These are phyloP conservation scores for Montipora capitata DNA, from an alignment of 92 coral and sea anemone genomes.

Conservation along the genomic window DNA sequence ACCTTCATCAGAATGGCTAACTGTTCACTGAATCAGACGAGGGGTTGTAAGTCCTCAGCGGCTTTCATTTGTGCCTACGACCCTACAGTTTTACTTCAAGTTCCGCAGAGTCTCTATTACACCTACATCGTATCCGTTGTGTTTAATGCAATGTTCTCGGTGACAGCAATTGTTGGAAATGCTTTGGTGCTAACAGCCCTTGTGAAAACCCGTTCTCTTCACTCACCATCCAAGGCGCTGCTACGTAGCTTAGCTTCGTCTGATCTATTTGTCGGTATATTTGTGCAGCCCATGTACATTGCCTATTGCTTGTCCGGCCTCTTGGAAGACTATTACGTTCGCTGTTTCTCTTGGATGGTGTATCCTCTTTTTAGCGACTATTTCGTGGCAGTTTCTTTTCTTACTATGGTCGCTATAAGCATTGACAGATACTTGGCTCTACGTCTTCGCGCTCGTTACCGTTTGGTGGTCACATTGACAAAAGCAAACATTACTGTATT, in stretches of 20 bases:
- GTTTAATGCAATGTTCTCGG: conserved; percentile 32
- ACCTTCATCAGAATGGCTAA: not conserved
- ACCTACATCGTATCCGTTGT: conserved; percentile 31
- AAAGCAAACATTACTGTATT: conserved; percentile 42
- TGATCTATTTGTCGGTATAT: conserved; percentile 43
- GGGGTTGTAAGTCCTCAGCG: not conserved
- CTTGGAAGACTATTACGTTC: conserved; percentile 8
- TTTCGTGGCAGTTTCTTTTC: conserved; percentile 34
- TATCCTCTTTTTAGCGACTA: conserved; percentile 41
- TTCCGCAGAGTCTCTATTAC: conserved; percentile 36
- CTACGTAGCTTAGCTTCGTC: conserved; percentile 43
- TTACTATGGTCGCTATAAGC: conserved; percentile 51
- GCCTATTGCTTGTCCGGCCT: conserved; percentile 36
- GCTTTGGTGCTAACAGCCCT: conserved; percentile 37
- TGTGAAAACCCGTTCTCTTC: conserved; percentile 39
- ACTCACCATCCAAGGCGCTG: conserved; percentile 46
- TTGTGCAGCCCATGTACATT: conserved; percentile 46
- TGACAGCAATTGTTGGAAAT: conserved; percentile 39
- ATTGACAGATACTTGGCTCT: conserved; percentile 45
- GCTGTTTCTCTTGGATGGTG: conserved; percentile 39
- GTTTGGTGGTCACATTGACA: conserved; percentile 30
- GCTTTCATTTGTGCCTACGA: conserved; percentile 19
- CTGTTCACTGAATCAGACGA: conserved; percentile 7
- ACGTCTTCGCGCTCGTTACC: conserved; percentile 40
- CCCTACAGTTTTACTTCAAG: conserved; percentile 31